Percentiles rank a stretch among this genome's conserved stretches.
Conservation (phyloP, 2,113 vertebrate species). For the Asarcornis scutulata region DNA sequence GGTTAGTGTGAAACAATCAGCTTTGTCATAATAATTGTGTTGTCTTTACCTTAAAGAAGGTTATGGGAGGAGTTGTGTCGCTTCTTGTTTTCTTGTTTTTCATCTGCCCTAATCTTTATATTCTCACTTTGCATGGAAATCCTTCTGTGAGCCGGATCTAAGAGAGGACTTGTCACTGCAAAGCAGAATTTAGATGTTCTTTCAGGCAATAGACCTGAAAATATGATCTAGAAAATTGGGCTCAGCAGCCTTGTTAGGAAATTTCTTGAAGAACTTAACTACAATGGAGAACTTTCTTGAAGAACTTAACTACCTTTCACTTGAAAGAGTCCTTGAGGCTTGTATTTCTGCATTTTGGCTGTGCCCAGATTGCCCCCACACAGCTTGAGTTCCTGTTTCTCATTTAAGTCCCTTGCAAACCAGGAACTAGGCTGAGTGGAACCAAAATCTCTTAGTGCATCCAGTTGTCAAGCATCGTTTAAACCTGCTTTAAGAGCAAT, state of each 20-base stretch:
- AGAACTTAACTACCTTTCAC: not conserved
- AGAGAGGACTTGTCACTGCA: not conserved
- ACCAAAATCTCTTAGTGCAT: not conserved
- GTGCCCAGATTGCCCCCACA: not conserved
- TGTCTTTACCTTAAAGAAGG: not conserved
- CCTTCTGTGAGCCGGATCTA: not conserved
- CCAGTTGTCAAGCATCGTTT: not conserved
- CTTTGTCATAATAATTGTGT: not conserved
- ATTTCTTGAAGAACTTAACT: not conserved
- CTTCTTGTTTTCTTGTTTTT: not conserved
- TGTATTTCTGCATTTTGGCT: not conserved
- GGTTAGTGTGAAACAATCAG: not conserved
- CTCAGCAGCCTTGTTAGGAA: not conserved
- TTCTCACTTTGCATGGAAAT: not conserved
- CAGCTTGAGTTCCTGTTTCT: not conserved
- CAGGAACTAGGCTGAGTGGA: not conserved
- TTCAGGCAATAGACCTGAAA: not conserved
- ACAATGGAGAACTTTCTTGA: not conserved
- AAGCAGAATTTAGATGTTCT: not conserved
- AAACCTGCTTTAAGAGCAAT: not conserved
- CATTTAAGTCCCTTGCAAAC: not conserved
- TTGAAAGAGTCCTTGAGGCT: not conserved
- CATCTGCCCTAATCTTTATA: not conserved
- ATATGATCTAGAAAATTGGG: not conserved
- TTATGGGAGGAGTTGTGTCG: not conserved